Evolutionary conservation across 2,888 invertebrate species (phyloP), one percentile per base, ranked within the genome.

Genomic region (Lasioglossum oenotherae): DNA sequence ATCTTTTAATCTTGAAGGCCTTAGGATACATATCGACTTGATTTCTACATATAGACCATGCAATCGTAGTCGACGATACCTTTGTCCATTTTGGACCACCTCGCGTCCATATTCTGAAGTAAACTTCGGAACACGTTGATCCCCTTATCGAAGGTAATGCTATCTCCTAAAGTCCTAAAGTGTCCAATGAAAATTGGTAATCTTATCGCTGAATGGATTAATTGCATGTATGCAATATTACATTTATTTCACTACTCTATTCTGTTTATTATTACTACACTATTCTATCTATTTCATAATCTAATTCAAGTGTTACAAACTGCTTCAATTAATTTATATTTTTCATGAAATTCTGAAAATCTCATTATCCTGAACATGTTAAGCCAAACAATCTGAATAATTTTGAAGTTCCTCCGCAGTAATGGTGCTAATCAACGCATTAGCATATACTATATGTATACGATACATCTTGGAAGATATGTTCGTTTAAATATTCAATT

Each of bases 401-500:
- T 57, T 57, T 57, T 57, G n/a, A 57, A 31, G 35, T 67, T 67
- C 16, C 67, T 35, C 1, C 19, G 6, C 23, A 12, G 41, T 12
- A 76, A 23, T 3, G 44, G 57, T 60, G n/a, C 16, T 23, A 31
- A 5, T 46, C 12, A 16, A 53, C 31, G 19, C 19, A 35, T 67
- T 19, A 19, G 67, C 35, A 53, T 31, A 53, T 31, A 31, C 31
- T 31, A 31, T 31, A 1, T 31, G 1, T 67, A 19, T 35, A 35
- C 19, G 35, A 14, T 35, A 35, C 19, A 35, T 19, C 14, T 8
- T 23, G n/a, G 4, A 35, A 35, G 6, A 35, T 69, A 69, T 12
- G 69, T 23, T 23, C 35, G 31, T 41, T 82, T 57, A 49, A 74
- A 74, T 74, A 74, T 74, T 80, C 31, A 80, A 71, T 69, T 74